Evolutionary conservation across 2,113 vertebrate species (phyloP).

Genomic region (Turnix velox): DNA sequence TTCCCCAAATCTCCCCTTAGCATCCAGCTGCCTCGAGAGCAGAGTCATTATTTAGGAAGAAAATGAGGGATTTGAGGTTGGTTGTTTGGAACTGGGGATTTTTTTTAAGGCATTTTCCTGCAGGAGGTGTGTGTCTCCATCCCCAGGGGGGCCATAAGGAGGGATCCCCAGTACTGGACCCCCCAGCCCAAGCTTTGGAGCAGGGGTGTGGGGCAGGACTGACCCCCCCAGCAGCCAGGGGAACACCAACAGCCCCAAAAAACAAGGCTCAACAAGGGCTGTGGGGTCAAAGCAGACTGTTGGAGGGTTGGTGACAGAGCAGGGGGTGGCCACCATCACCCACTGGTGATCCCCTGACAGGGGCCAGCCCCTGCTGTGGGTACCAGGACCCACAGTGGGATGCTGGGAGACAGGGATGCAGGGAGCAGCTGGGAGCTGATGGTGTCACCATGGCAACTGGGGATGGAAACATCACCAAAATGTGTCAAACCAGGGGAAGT

Average conservation of each 20-base stretch:
- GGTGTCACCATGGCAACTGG: neutral
- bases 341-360: too few relatives aligned
- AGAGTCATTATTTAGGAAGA: neutral
- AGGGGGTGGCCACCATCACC: neutral
- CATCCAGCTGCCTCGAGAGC: neutral
- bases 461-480: neutral
- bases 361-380: accelerated
- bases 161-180: neutral
- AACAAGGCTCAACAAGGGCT: too few relatives aligned
- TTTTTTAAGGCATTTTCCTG: neutral
- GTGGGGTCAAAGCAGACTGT: neutral
- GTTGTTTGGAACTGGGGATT: neutral
- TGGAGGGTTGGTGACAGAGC: accelerated
- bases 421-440: neutral
- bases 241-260: neutral
- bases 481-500: neutral
- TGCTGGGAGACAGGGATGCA: accelerated
- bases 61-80: neutral
- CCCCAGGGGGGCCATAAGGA: neutral
- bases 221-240: neutral
- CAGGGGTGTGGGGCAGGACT: accelerated
- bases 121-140: neutral
- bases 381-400: neutral
- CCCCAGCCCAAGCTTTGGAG: accelerated
- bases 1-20: neutral